Evolutionary conservation across 2,113 vertebrate genomes (phyloP).

Genomic region (Clupea harengus): DNA sequence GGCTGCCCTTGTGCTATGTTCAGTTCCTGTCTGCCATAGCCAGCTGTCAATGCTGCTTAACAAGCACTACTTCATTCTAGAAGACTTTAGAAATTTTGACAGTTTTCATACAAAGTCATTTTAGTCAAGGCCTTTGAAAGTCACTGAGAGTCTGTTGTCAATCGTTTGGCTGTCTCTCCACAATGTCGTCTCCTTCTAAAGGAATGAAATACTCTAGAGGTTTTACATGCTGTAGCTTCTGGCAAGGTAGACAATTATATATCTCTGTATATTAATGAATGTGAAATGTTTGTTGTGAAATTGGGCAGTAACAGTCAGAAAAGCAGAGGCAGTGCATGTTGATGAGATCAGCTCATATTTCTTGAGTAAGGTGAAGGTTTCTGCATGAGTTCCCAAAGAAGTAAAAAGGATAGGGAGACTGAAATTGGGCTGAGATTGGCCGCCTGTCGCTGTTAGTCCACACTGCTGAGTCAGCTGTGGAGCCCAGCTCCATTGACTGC

Average conservation of each 20-base stretch:
- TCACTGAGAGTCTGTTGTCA: neutral
- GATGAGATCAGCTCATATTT: neutral
- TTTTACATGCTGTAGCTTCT: neutral
- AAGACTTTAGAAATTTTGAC: neutral
- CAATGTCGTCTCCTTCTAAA: neutral
- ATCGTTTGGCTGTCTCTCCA: neutral
- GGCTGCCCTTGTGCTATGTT: neutral
- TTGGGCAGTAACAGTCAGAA: neutral
- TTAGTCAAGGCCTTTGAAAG: neutral
- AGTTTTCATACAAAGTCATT: neutral
- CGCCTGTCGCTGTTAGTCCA: conserved; percentile 74
- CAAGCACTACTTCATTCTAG: neutral
- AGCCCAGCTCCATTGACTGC: conserved; percentile 29
- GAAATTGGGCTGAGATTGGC: conserved; percentile 58
- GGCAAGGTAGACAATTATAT: neutral
- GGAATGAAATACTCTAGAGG: neutral
- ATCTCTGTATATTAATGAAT: neutral
- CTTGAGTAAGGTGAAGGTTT: neutral
- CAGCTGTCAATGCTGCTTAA: neutral
- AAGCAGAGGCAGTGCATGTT: neutral
- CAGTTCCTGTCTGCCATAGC: neutral
- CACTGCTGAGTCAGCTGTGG: conserved; percentile 76
- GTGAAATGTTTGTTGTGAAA: neutral
- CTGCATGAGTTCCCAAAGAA: neutral
- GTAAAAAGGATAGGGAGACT: neutral